These are phyloP conservation scores for Acrocephalus arundinaceus DNA, from an alignment of 2,113 vertebrate species.

Conservation along the genomic window DNA sequence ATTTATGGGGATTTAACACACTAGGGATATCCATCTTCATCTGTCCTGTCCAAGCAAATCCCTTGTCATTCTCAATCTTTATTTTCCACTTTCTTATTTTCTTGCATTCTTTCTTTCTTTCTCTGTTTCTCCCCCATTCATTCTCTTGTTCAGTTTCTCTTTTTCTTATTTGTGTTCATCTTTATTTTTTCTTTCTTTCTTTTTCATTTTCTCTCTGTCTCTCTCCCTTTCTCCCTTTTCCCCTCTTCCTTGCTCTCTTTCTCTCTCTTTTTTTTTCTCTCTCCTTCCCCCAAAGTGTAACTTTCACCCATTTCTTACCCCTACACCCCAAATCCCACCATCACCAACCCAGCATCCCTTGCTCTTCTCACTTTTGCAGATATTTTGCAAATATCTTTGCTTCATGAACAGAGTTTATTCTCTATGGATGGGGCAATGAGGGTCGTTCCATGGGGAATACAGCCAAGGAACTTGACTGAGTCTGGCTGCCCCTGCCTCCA, in stretches of 20 bases:
- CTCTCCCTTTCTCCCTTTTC: rapidly evolving
- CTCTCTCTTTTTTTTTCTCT: no score
- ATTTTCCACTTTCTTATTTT: background rate
- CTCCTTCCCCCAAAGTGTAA: background rate
- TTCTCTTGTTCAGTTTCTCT: background rate
- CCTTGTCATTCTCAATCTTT: background rate
- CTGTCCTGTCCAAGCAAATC: background rate
- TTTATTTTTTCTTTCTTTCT: background rate
- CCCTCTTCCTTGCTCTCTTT: background rate
- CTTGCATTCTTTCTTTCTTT: background rate
- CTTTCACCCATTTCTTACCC: background rate
- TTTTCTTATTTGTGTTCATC: background rate
- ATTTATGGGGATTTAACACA: background rate
- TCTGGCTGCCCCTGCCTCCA: no score
- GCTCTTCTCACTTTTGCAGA: background rate
- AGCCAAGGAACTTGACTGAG: no score
- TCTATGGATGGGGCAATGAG: no score
- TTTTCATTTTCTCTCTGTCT: background rate
- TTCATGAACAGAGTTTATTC: no score
- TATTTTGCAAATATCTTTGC: no score
- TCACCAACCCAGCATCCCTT: background rate
- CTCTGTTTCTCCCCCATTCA: background rate
- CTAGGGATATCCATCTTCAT: background rate
- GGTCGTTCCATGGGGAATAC: no score
- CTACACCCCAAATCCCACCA: background rate